These are phyloP conservation scores for Sphinx pinastri DNA, from an alignment of 2,888 invertebrate genomes.

Conservation along the genomic window DNA sequence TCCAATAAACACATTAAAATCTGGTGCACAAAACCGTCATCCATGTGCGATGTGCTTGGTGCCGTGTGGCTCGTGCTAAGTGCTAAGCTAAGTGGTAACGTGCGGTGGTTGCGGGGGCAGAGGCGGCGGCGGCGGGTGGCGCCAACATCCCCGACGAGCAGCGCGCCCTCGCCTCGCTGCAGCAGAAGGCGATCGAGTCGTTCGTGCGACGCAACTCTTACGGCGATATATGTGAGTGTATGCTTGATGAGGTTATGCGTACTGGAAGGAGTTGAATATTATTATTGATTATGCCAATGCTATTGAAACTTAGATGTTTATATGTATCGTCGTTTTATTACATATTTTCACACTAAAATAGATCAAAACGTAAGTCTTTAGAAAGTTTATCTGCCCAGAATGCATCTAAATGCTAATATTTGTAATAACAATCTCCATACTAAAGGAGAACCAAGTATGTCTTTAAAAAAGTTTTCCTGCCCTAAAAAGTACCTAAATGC, in stretches of 20 bases:
- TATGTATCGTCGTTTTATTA: not conserved
- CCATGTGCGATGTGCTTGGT: not conserved
- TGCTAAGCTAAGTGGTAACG: slow-evolving; percentile 38
- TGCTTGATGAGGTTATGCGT: too few species aligned
- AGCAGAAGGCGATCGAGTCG: slow-evolving; percentile 85
- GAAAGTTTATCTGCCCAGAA: too few species aligned
- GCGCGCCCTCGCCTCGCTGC: slow-evolving; percentile 75
- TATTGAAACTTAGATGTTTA: too few species aligned
- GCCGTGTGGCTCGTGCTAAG: slow-evolving; percentile 43
- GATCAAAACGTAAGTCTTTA: too few species aligned
- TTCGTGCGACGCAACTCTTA: slow-evolving; percentile 89
- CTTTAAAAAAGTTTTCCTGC: too few species aligned
- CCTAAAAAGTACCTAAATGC: too few species aligned
- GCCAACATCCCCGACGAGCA: slow-evolving; percentile 84
- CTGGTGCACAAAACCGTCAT: slow-evolving; percentile 11
- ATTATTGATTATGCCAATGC: too few species aligned
- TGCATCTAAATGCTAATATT: too few species aligned
- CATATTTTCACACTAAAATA: too few species aligned
- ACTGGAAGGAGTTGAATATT: too few species aligned
- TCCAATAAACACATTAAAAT: not conserved
- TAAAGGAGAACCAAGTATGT: too few species aligned
- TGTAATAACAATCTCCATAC: too few species aligned
- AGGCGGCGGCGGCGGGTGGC: slow-evolving; percentile 55
- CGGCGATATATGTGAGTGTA: slow-evolving; percentile 88
- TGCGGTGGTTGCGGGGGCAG: slow-evolving; percentile 22